Base-by-base conservation (phyloP, 2,888 invertebrate species). In the Drosophila prostipennis region DNA sequence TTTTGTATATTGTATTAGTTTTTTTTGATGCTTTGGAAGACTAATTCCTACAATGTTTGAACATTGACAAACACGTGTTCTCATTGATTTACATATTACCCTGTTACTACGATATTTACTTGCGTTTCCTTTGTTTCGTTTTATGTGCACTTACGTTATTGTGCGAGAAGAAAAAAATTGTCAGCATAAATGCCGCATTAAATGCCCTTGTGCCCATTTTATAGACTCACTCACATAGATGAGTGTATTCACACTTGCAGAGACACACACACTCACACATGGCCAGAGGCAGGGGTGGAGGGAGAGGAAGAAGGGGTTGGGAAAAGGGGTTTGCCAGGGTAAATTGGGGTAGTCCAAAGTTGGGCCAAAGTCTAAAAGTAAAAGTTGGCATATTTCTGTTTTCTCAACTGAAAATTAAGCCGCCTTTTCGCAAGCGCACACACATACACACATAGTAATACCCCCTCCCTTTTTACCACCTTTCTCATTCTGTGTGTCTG, bases 161-260 rank as follows among this genome's bases (percentile, higher is more conserved):
- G 49, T 45, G n/a, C n/a, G 51, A 16, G 61, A 51, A 19, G 46
- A 53, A 43, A 63, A 37, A 46, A 53, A 53, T 48, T 60, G 40
- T 53, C 65, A 76, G 69, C 70, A 63, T 37, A 77, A 65, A 56
- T 72, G 75, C 82, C 73, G 85, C 74, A 69, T 67, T 56, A 61
- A 77, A 79, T 72, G 82, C 69, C 87, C 85, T 85, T 85, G 83
- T 87, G 76, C 85, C 56, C 78, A 76, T 79, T 87, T 72, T 34
- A 68, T 61, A 55, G 60, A 73, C 68, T 54, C 46, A 34, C 48
- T 65, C 45, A 53, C 26, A 53, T 53, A 57, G 52, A 56, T 58
- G 69, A 51, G 58, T 68, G 48, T 58, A 69, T 69, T 69, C 69
- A 68, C 52, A 55, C 45, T 53, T 43, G 59, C 43, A 65, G 46